Evolutionary conservation across 2,113 vertebrate genomes (phyloP).

Genomic region (Scomber japonicus): DNA sequence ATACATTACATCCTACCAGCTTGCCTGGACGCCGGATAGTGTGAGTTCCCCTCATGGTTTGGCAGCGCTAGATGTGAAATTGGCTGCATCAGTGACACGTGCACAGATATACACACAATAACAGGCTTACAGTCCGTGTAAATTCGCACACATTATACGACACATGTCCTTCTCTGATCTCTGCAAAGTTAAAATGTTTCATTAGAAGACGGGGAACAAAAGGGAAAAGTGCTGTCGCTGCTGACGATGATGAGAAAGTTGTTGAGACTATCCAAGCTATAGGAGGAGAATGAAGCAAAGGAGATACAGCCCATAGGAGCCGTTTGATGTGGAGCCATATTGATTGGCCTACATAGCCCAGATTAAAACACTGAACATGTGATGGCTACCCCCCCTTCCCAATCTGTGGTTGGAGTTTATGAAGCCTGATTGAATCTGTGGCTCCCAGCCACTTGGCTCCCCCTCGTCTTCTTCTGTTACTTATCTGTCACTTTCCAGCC

Average conservation of each 20-base stretch:
- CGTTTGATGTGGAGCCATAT: constrained; percentile 66
- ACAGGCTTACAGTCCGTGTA: not conserved
- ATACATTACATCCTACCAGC: constrained; percentile 42
- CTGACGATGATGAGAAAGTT: not conserved
- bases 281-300: constrained; percentile 7
- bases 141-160: not conserved
- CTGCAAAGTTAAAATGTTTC: constrained; percentile 10
- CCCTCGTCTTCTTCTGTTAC: constrained; percentile 19
- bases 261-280: not conserved
- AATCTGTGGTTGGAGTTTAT: constrained; percentile 26
- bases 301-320: constrained; percentile 10
- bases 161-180: not conserved
- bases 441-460: constrained; percentile 21
- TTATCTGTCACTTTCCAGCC: constrained; percentile 35
- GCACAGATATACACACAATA: not conserved
- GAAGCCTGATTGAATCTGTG: constrained; percentile 50
- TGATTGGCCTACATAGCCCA: constrained; percentile 73
- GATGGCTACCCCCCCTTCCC: not conserved
- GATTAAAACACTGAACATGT: constrained; percentile 57
- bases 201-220: constrained; percentile 8
- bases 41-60: not conserved
- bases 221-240: not conserved
- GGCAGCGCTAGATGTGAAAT: constrained; percentile 16
- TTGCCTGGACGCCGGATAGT: constrained; percentile 8
- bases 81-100: not conserved